Percentiles rank a stretch among this genome's conserved stretches.
These are phyloP conservation scores for Saccostrea cuccullata DNA, from an alignment of 1,140 invertebrate species.

Conservation along the genomic window DNA sequence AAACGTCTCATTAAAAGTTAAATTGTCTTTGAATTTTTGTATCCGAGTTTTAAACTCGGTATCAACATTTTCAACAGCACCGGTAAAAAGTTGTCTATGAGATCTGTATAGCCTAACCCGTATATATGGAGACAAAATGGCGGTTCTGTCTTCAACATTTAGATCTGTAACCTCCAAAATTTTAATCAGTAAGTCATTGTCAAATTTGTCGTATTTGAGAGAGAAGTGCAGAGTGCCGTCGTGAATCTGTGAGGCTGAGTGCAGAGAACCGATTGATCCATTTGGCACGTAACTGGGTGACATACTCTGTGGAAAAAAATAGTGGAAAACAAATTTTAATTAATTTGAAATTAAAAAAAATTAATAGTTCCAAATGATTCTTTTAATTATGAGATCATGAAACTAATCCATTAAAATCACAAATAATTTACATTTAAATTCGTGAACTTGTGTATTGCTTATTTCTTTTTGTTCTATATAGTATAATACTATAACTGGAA, in stretches of 20 bases:
- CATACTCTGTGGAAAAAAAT: neutral
- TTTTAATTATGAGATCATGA: too few relatives aligned
- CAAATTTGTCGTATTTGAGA: conserved; percentile 59
- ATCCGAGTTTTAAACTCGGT: conserved; percentile 75
- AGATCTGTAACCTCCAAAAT: conserved; percentile 63
- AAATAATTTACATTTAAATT: too few relatives aligned
- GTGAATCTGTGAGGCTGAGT: neutral
- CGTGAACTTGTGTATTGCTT: too few relatives aligned
- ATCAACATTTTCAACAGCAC: conserved; percentile 63
- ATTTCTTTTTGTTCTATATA: too few relatives aligned
- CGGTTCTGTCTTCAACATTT: conserved; percentile 52
- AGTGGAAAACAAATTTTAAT: too few relatives aligned
- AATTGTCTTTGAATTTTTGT: conserved; percentile 83
- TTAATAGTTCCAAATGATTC: too few relatives aligned
- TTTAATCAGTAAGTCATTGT: conserved; percentile 59
- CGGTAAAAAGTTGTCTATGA: conserved; percentile 62
- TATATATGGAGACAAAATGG: conserved; percentile 63
- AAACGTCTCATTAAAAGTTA: conserved; percentile 86
- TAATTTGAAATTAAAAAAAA: too few relatives aligned
- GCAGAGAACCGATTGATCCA: neutral
- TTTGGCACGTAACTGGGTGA: neutral
- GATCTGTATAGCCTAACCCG: conserved; percentile 62
- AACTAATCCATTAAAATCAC: too few relatives aligned
- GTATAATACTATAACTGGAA: too few relatives aligned
- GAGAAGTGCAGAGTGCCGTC: conserved; percentile 49